Base-by-base conservation (phyloP, 2,888 invertebrate genomes). In the Torymus tubicola region DNA sequence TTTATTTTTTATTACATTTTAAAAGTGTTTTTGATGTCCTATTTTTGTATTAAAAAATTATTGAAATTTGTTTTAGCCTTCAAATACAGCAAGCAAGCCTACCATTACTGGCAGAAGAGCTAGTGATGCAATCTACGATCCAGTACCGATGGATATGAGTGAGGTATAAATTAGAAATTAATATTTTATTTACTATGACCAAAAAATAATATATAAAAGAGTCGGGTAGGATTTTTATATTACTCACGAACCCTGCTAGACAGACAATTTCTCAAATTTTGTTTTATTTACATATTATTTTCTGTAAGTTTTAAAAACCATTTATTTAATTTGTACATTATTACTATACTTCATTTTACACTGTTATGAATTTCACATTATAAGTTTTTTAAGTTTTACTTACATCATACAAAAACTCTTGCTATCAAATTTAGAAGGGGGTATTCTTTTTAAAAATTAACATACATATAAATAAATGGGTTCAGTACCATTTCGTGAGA, bases 101-200 rank as follows among this genome's bases (percentile, higher is more conserved):
- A 58, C 16, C 21, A 50, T 71, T 12, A 65, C 60, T 52, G n/a
- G 75, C 55, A 83, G 91, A 75, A 91, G 92, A 72, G 92, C 93
- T 65, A 93, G 93, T 81, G 94, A 95, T 88, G 94, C 93, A 81
- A 95, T 95, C 91, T 95, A 95, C 87, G 95, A 95, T 85, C 94
- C 94, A 85, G 95, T 95, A 83, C 95, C 95, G 89, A 95, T 95
- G 95, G 95, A 95, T 86, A 92, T 95, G 93, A 95, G 95, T 92
- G 94, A 94, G 93, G 95, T 94, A 93, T 85, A 87, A 88, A 83
- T 84, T 82, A 85, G 70, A 84, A 82, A 83, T 82, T 83, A 83
- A 87, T 83, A 83, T 67, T 81, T 76, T 55, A 65, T 53, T 72
- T 53, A 50, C 18, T 58, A 31, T 14, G 11, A 14, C 3, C 12